Evolutionary conservation across 2,888 invertebrate species (phyloP).

Genomic region (Andrena flavipes): DNA sequence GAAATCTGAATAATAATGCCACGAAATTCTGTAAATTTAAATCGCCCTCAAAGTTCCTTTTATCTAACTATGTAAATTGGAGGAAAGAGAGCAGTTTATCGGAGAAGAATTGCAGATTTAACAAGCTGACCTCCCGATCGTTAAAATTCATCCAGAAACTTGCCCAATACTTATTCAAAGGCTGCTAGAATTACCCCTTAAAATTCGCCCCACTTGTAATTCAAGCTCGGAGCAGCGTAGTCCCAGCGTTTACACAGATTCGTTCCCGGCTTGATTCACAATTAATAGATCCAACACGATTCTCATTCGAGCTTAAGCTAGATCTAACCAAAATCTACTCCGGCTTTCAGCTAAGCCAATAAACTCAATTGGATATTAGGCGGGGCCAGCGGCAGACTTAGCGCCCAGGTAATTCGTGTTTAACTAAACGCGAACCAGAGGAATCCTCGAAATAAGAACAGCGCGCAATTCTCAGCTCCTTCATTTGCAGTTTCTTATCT

Average conservation of each 20-base stretch:
- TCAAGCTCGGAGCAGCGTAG: neutral
- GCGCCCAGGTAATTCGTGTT: constrained; percentile 33
- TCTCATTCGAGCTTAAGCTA: constrained; percentile 24
- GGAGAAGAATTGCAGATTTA: neutral
- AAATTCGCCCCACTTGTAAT: neutral
- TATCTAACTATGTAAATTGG: neutral
- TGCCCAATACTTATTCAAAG: neutral
- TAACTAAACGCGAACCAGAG: constrained; percentile 31
- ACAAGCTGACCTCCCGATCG: neutral
- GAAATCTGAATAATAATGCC: neutral
- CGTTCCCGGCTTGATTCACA: constrained; percentile 19
- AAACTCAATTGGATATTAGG: constrained; percentile 55
- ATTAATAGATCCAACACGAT: constrained; percentile 47
- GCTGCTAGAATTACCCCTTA: neutral
- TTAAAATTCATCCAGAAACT: neutral
- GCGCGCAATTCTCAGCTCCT: neutral
- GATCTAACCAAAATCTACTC: constrained; percentile 43
- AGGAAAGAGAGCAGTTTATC: neutral
- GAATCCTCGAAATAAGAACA: neutral
- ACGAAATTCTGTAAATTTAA: neutral
- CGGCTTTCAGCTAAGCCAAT: constrained; percentile 40
- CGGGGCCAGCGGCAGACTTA: constrained; percentile 27
- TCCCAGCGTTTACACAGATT: constrained; percentile 14
- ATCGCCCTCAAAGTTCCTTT: neutral
- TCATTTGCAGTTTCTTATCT: neutral